These are phyloP conservation scores for Corella eumyota DNA, from an alignment of 23 tunicate species.

Conservation along the genomic window DNA sequence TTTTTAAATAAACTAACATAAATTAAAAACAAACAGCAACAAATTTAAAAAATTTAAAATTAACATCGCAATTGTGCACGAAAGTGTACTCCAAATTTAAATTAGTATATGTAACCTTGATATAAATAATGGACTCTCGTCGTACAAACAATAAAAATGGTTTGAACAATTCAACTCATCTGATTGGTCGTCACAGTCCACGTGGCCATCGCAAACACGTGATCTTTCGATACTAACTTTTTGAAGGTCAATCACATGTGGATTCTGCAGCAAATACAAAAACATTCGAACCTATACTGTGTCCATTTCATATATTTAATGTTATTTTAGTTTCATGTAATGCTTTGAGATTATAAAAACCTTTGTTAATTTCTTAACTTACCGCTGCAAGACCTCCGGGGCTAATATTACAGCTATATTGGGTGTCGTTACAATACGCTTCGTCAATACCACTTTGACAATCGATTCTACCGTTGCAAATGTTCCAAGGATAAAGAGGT, in stretches of 20 bases:
- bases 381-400: neutral
- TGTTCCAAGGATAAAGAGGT: slow-evolving; percentile 6
- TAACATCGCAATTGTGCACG: neutral
- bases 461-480: slow-evolving; percentile 33
- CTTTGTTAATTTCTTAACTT: too few relatives aligned
- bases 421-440: slow-evolving; percentile 26
- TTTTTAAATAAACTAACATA: neutral
- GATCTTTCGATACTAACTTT: slow-evolving; percentile 18
- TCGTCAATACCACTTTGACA: slow-evolving; percentile 29
- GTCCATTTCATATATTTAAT: too few relatives aligned
- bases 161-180: slow-evolving; percentile 39
- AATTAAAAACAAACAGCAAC: neutral
- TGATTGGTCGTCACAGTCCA: slow-evolving; percentile 21
- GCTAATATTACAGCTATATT: slow-evolving; percentile 18
- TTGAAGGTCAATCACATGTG: neutral
- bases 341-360: too few relatives aligned
- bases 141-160: slow-evolving; percentile 43
- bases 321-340: too few relatives aligned
- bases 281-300: too few relatives aligned
- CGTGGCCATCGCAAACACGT: slow-evolving; percentile 45
- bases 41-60: neutral
- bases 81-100: too few relatives aligned
- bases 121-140: slow-evolving; percentile 10
- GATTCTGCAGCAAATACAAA: too few relatives aligned
- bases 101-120: too few relatives aligned